Conservation (phyloP, 2,113 vertebrate species). For the Cichladusa arquata region DNA sequence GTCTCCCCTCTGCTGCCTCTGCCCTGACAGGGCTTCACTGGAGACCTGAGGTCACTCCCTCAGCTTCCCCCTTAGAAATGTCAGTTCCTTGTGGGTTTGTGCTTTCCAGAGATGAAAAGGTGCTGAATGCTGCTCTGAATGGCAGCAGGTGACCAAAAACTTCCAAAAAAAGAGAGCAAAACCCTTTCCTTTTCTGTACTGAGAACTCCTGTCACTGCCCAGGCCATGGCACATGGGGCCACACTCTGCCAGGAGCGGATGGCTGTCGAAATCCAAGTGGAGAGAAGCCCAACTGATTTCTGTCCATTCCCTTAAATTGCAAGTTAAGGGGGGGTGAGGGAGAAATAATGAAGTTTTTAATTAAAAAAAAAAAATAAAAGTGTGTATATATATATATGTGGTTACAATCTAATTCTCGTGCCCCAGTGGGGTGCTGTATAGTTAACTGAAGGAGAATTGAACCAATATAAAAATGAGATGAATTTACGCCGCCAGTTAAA, state of each 20-base stretch:
- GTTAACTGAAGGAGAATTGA: conserved; percentile 66
- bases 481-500: conserved; percentile 59
- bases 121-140: conserved; percentile 1
- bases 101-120: conserved; percentile 38
- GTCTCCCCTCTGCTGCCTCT: not conserved
- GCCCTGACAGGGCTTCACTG: not conserved
- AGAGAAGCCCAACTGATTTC: conserved; percentile 18
- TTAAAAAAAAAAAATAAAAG: conserved; percentile 52
- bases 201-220: not conserved
- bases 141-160: conserved; percentile 49
- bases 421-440: conserved; percentile 78
- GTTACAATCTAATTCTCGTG: conserved; percentile 72
- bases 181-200: not conserved
- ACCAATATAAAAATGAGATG: conserved; percentile 45
- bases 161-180: not conserved
- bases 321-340: conserved; percentile 52
- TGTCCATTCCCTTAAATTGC: conserved; percentile 53
- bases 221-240: not conserved
- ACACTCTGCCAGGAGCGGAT: not conserved
- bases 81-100: not conserved
- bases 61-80: not conserved
- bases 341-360: conserved; percentile 74
- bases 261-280: conserved; percentile 9
- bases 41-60: not conserved
- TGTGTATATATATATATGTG: conserved; percentile 68